These are phyloP conservation scores for Tiliqua scincoides DNA, from an alignment of 2,113 vertebrate species.

Conservation along the genomic window DNA sequence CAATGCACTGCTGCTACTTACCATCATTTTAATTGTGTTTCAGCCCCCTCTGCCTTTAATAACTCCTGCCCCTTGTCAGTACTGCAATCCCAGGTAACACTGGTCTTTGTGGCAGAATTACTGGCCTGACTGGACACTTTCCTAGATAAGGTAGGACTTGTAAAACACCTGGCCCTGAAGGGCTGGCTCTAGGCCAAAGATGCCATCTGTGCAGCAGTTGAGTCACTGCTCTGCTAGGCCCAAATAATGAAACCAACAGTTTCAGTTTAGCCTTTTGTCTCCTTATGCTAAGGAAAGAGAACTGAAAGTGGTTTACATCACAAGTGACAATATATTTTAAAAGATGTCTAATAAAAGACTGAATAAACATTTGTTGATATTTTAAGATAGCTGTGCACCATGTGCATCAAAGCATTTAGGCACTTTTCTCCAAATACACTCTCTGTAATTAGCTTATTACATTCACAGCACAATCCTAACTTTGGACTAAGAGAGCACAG, in stretches of 20 bases:
- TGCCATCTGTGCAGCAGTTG: background rate
- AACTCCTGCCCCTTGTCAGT: background rate
- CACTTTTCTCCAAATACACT: background rate
- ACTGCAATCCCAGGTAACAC: background rate
- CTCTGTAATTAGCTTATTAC: background rate
- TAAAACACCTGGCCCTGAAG: background rate
- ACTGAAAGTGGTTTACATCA: constrained; percentile 1
- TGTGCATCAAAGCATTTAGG: background rate
- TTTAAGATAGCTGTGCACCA: background rate
- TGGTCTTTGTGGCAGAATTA: background rate
- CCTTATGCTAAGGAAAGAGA: constrained; percentile 30
- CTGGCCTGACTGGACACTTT: background rate
- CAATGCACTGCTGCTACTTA: background rate
- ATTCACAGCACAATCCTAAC: no score
- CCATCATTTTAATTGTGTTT: background rate
- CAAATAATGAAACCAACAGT: constrained; percentile 55
- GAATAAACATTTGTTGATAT: background rate
- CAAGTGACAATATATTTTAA: no score
- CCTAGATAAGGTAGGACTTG: background rate
- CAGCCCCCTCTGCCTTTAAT: background rate
- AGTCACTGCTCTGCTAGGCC: background rate
- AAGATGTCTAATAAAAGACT: background rate
- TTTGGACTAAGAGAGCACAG: no score
- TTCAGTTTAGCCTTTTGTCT: constrained; percentile 58
- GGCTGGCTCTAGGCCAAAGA: background rate